Conservation (phyloP, 2,888 invertebrate genomes). For the Ceramica pisi region DNA sequence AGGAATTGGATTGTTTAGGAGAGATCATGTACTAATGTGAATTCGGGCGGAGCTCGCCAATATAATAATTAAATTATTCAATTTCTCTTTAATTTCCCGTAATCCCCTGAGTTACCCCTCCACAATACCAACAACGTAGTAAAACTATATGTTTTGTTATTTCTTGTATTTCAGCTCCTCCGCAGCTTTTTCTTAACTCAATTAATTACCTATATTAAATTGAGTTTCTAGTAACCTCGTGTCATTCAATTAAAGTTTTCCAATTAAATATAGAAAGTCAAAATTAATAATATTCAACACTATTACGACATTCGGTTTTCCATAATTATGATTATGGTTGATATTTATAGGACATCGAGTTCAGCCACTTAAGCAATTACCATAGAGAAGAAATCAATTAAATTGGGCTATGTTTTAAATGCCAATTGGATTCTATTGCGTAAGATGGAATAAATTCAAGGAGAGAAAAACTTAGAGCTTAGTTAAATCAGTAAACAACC, state of each 20-base stretch:
- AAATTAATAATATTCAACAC: slow-evolving; percentile 20
- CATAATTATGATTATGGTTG: slow-evolving; percentile 15
- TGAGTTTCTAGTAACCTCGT: background rate
- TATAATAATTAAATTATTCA: too few species aligned
- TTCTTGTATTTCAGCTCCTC: background rate
- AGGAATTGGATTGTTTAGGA: too few species aligned
- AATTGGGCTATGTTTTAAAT: slow-evolving; percentile 7
- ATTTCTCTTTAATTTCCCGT: too few species aligned
- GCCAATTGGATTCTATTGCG: slow-evolving; percentile 4
- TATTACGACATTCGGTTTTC: slow-evolving; percentile 32
- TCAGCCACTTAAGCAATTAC: slow-evolving; percentile 21
- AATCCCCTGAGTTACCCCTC: too few species aligned
- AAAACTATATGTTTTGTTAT: background rate
- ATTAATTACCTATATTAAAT: background rate
- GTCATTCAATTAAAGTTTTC: slow-evolving; percentile 5
- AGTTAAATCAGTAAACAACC: background rate
- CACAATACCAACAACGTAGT: too few species aligned
- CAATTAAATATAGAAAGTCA: slow-evolving; percentile 10
- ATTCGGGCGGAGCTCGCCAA: too few species aligned
- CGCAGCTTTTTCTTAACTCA: background rate
- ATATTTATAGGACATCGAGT: slow-evolving; percentile 25
- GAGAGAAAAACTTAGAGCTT: background rate
- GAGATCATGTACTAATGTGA: too few species aligned
- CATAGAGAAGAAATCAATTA: slow-evolving; percentile 19
- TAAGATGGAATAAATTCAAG: slow-evolving; percentile 12